These are phyloP conservation scores for Drosophila siamana DNA, from an alignment of 2,888 invertebrate genomes.

Conservation along the genomic window DNA sequence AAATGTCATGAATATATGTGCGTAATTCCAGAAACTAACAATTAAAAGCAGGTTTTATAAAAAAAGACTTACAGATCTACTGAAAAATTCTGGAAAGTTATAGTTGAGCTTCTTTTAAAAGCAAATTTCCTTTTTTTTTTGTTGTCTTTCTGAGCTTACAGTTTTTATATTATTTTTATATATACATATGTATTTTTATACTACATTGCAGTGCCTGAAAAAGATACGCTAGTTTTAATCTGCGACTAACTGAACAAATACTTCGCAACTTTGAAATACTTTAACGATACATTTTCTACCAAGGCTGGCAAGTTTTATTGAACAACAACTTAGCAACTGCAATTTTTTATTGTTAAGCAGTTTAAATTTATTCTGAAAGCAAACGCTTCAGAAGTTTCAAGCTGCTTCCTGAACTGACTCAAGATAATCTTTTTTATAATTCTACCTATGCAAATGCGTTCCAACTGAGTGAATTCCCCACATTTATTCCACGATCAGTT, in stretches of 20 bases:
- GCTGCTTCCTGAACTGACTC: neutral
- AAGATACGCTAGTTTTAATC: neutral
- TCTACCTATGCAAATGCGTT: neutral
- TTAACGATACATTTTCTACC: neutral
- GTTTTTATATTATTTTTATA: no score
- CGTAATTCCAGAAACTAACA: slow-evolving; percentile 1
- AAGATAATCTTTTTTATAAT: neutral
- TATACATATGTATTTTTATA: no score
- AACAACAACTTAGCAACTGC: neutral
- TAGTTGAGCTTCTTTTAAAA: no score
- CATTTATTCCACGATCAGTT: neutral
- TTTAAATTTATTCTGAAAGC: neutral
- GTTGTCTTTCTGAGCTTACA: no score
- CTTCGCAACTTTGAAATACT: neutral
- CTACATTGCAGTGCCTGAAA: neutral
- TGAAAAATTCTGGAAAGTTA: no score
- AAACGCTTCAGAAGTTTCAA: neutral
- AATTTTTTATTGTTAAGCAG: neutral
- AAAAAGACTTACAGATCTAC: no score
- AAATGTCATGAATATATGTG: neutral
- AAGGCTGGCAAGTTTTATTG: neutral
- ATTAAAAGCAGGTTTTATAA: neutral
- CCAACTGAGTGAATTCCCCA: neutral
- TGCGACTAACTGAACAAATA: no score
- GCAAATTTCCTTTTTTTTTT: no score